Evolutionary conservation across 2,797 vertebrate genomes (phyloP).

Genomic region (Aplochiton taeniatus): DNA sequence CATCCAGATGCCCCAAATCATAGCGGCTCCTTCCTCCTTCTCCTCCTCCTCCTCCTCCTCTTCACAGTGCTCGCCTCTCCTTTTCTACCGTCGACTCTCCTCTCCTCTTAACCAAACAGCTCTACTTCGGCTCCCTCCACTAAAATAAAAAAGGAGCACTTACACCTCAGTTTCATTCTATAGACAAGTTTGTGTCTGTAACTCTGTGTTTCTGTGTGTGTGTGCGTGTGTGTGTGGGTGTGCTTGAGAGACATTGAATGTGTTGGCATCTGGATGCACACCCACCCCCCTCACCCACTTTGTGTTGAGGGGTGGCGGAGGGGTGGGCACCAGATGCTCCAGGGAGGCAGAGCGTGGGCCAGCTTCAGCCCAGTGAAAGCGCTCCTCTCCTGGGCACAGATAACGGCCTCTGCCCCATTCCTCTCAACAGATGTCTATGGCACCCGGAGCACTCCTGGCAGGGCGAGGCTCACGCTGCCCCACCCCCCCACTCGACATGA

Average conservation of each 20-base stretch:
- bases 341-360: constrained; percentile 11
- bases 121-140: background rate
- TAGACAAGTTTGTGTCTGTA: background rate
- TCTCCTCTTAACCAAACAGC: background rate
- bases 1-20: constrained; percentile 27
- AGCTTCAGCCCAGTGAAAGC: constrained; percentile 21
- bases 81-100: constrained; percentile 1
- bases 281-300: constrained; percentile 3
- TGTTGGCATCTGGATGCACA: constrained; percentile 20
- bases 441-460: constrained; percentile 6
- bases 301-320: background rate
- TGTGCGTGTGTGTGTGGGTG: constrained; percentile 10
- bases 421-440: constrained; percentile 40
- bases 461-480: background rate
- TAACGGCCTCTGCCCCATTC: constrained; percentile 27
- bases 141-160: background rate
- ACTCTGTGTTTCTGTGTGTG: constrained; percentile 9
- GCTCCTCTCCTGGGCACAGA: constrained; percentile 31
- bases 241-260: constrained; percentile 15
- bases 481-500: no score
- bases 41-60: constrained; percentile 9
- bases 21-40: constrained; percentile 33
- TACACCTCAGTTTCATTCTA: background rate
- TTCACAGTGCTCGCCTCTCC: constrained; percentile 1
- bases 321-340: constrained; percentile 26